A percentile compares a stretch with the other conserved stretches of the same genome.
phyloP scores from a whole-genome alignment of 2,888 invertebrate species.

The Hydropsyche betteni region DNA sequence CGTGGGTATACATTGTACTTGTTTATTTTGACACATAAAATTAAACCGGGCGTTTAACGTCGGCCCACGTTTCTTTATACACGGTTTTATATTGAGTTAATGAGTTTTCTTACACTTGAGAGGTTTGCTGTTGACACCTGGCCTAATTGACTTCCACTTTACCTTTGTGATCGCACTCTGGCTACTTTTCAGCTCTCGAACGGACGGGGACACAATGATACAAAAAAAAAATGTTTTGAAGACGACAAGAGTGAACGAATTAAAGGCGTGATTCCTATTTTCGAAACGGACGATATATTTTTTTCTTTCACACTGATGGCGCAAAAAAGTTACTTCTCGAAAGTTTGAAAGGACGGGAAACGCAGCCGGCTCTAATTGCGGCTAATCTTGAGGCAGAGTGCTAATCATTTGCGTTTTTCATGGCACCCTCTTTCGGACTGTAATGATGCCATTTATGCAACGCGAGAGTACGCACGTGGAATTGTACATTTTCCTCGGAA shows the following conservation, averaged over 20 bases:
- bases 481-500: no score
- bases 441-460: constrained; percentile 10
- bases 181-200: constrained; percentile 10
- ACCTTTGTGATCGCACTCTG: constrained; percentile 32
- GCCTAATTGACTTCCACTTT: constrained; percentile 45
- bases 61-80: constrained; percentile 18
- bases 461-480: no score
- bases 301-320: constrained; percentile 5
- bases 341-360: constrained; percentile 31
- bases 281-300: no score
- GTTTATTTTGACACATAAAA: neutral
- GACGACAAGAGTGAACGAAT: no score
- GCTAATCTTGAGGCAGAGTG: constrained; percentile 38
- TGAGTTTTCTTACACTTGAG: constrained; percentile 43
- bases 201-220: no score
- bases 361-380: constrained; percentile 35
- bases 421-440: constrained; percentile 4
- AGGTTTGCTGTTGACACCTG: constrained; percentile 49
- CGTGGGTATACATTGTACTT: neutral
- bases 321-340: neutral
- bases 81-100: constrained; percentile 38
- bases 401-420: constrained; percentile 42
- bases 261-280: no score
- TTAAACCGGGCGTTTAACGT: constrained; percentile 16
- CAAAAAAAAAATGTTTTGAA: no score